phyloP scores from a whole-genome alignment of 92 coral and sea anemone genomes.

The Desmophyllum pertusum region DNA sequence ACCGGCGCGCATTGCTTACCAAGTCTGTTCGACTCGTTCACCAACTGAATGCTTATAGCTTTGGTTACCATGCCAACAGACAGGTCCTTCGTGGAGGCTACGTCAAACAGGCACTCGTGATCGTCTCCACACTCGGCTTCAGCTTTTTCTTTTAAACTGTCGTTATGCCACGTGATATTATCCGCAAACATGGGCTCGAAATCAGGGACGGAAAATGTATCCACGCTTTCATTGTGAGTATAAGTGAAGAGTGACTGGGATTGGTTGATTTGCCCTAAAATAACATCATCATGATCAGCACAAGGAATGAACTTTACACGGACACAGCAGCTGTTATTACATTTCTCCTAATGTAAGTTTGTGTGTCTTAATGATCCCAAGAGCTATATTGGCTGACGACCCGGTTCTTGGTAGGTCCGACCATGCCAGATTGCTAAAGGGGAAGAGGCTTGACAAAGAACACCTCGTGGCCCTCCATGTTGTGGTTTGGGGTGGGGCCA shows the following conservation, averaged over 20 bases:
- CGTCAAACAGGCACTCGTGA: conserved; percentile 66
- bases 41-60: conserved; percentile 39
- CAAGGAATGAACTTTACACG: too few relatives aligned
- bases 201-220: conserved; percentile 33
- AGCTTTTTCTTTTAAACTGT: conserved; percentile 37
- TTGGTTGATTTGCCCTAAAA: conserved; percentile 62
- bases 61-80: conserved; percentile 65
- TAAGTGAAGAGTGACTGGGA: conserved; percentile 60
- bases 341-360: too few relatives aligned
- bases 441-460: too few relatives aligned
- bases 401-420: too few relatives aligned
- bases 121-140: conserved; percentile 49
- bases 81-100: conserved; percentile 68
- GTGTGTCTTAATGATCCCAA: too few relatives aligned
- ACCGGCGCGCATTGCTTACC: conserved; percentile 59
- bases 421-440: too few relatives aligned
- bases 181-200: conserved; percentile 73
- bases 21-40: conserved; percentile 52
- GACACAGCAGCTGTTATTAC: too few relatives aligned
- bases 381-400: too few relatives aligned
- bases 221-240: conserved; percentile 45
- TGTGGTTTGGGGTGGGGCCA: too few relatives aligned
- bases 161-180: conserved; percentile 52
- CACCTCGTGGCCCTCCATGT: too few relatives aligned
- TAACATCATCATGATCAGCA: background rate